Evolutionary conservation across 2,888 invertebrate genomes (phyloP), one percentile per base, ranked within the genome.

Genomic region (Lamellibrachia columna): DNA sequence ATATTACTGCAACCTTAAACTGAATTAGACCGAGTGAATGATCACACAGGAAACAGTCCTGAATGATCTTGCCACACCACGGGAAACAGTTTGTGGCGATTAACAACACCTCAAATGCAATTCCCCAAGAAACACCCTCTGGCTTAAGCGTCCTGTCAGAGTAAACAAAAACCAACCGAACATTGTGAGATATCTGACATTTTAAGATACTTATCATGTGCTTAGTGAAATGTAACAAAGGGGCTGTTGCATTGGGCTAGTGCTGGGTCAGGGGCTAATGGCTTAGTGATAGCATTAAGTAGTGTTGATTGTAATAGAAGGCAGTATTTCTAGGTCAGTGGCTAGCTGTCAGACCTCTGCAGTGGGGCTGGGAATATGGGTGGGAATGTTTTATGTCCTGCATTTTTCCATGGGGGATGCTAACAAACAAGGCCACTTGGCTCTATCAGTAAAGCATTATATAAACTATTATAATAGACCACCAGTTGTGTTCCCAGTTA

Each of bases 131-230:
- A 75, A 6, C 22, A 22, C 75, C 75, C 75, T 22, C 15, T 15
- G 75, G 22, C 15, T 11, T 4, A 75, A 15, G n/a, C n/a, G 75
- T 75, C 75, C 75, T 75, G 75, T 75, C 75, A 11, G 75, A 6
- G 75, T 22, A 75, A 75, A 6, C 75, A 75, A 75, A 75, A 75
- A n/a, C 75, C 75, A 75, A 22, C 75, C 3, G 75, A 75, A 75
- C 75, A 75, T 75, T 75, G 75, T n/a, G 75, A 75, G 75, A 75
- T 75, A 75, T 75, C 75, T 75, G 75, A 75, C 75, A n/a, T 75
- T 75, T 75, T 15, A n/a, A 75, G 75, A 75, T 75, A 75, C 75
- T 75, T 75, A 75, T 75, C 75, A 75, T 75, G 75, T 75, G 75
- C 15, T 75, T 75, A 75, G 75, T 75, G 75, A 60, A 40, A 75